These are phyloP conservation scores for Sandelia bainsii DNA, from an alignment of 2,797 vertebrate species.

Conservation along the genomic window DNA sequence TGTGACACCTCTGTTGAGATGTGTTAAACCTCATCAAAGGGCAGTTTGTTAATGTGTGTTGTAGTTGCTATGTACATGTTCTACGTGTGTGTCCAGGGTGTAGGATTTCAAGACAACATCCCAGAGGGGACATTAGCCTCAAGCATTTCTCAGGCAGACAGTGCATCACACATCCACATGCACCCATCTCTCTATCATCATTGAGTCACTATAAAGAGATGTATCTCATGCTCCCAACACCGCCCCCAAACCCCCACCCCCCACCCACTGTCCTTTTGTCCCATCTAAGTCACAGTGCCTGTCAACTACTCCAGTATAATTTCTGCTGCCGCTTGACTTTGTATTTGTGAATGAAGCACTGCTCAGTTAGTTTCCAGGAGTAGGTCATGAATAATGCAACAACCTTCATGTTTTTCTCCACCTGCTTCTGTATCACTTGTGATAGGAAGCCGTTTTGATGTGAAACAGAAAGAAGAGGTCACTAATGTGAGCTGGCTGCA, in stretches of 20 bases:
- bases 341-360: conserved; percentile 76
- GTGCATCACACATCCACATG: conserved; percentile 25
- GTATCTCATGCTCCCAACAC: conserved; percentile 40
- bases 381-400: conserved; percentile 75
- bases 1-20: conserved; percentile 57
- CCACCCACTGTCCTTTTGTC: not conserved
- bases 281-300: conserved; percentile 28
- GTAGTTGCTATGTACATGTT: conserved; percentile 28
- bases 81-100: conserved; percentile 43
- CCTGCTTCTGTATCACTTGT: conserved; percentile 28
- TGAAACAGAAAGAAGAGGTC: conserved; percentile 34
- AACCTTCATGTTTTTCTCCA: conserved; percentile 34
- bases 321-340: conserved; percentile 60
- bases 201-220: conserved; percentile 27
- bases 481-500: conserved; percentile 15
- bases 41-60: conserved; percentile 59
- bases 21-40: conserved; percentile 55
- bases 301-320: conserved; percentile 47
- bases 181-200: conserved; percentile 32
- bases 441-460: conserved; percentile 47
- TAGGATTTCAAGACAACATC: conserved; percentile 65
- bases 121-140: conserved; percentile 45
- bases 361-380: conserved; percentile 60
- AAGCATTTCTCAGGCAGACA: conserved; percentile 35
- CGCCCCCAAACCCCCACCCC: not conserved